phyloP scores from a whole-genome alignment of 2,113 vertebrate species.

The Aphelocoma coerulescens region DNA sequence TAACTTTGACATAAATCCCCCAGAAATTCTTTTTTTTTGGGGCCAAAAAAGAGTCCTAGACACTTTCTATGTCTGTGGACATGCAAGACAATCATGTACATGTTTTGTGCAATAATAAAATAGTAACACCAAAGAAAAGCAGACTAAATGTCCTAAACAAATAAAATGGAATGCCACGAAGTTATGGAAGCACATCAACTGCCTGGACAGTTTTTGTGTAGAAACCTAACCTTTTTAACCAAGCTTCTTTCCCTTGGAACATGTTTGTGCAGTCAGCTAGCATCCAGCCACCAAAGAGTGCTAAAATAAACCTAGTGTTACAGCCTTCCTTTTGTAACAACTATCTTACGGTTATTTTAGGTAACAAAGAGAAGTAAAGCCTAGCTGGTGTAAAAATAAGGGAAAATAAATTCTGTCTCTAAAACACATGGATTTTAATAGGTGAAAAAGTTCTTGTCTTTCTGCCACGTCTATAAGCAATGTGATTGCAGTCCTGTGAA shows the following conservation, averaged over 20 bases:
- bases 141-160: not conserved
- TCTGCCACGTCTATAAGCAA: not conserved
- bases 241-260: not conserved
- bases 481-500: not conserved
- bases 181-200: not conserved
- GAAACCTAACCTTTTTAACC: not conserved
- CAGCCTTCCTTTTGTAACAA: not conserved
- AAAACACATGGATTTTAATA: not conserved
- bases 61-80: not conserved
- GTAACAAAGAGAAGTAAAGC: not conserved
- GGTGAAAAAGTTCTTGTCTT: not conserved
- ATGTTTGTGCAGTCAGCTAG: not conserved
- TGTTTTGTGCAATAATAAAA: not conserved
- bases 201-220: not conserved
- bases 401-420: not conserved
- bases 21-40: not conserved
- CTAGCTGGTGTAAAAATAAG: not conserved
- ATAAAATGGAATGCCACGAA: not conserved
- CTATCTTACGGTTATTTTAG: not conserved
- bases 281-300: not conserved
- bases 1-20: not conserved
- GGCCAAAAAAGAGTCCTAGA: accelerated
- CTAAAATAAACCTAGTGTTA: not conserved
- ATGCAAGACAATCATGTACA: not conserved
- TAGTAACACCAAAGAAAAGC: not conserved